phyloP scores from a whole-genome alignment of 2,888 invertebrate genomes.

The Polydrusus pterygomalis region DNA sequence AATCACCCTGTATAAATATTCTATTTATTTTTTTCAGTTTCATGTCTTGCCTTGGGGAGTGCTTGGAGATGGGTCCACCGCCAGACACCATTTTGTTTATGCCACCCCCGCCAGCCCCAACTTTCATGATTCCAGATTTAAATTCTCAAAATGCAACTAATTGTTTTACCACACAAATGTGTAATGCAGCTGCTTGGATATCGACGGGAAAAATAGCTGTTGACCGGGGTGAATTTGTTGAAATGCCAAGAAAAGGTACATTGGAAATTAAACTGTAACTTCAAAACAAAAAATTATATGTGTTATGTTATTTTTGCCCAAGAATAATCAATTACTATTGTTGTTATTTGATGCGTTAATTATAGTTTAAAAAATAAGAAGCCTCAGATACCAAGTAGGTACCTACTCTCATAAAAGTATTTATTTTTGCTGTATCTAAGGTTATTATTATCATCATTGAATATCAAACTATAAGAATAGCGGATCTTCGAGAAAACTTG shows the following conservation, averaged over 20 bases:
- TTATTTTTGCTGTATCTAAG: no score
- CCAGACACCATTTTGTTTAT: slow-evolving; percentile 88
- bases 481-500: no score
- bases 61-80: slow-evolving; percentile 82
- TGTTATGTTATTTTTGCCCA: no score
- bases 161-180: slow-evolving; percentile 75
- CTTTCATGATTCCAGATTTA: slow-evolving; percentile 77
- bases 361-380: no score
- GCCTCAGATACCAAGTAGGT: no score
- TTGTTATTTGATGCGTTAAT: no score
- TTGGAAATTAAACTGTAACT: background rate
- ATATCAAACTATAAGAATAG: no score
- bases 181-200: slow-evolving; percentile 76
- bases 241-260: slow-evolving; percentile 84
- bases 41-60: slow-evolving; percentile 77
- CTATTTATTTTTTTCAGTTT: slow-evolving; percentile 6
- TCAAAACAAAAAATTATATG: no score
- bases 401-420: no score
- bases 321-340: background rate
- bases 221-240: slow-evolving; percentile 79
- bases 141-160: slow-evolving; percentile 75
- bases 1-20: background rate
- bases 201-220: slow-evolving; percentile 67
- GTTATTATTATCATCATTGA: no score
- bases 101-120: slow-evolving; percentile 90